Evolutionary conservation across 1,140 invertebrate species (phyloP), one percentile per base, ranked within the genome.

Genomic region (Anastatus disparis): DNA sequence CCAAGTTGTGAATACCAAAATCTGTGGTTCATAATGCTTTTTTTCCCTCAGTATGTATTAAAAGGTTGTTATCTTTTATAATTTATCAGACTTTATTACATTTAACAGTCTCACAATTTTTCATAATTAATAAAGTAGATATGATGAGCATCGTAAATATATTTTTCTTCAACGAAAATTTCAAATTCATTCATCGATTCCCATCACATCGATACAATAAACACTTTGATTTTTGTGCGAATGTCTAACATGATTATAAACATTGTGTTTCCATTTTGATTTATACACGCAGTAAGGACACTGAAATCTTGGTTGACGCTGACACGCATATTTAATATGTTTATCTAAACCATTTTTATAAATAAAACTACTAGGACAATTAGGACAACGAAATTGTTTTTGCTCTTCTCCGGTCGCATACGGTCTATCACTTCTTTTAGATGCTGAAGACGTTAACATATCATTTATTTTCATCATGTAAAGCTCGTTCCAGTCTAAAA

Each of bases 281-380:
- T 17, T 35, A 8, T 69, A 61, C 2, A 13, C 10, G 10, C 66
- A 69, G 24, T 69, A 62, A 3, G 55, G 55, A 53, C 66, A 69
- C 3, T 40, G 6, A 20, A 44, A 69, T 53, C 56, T 38, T 1
- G 66, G 66, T 17, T 22, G 7, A n/a, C 52, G 56, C 0, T 40
- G 22, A 10, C 66, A 69, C 0, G 26, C 65, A 27, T 67, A 59
- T 12, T 69, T 69, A 1, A 46, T 8, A 17, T 56, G 50, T 10
- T 66, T 31, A n/a, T 56, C 26, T 9, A 66, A 38, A 6, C 44
- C 61, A 4, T 46, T 26, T 20, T 63, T 46, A 29, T 50, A 63
- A 0, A 46, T 22, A n/a, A 63, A 63, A 1, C 1, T 50, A 26
- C 61, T 63, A 1, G 61, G 44, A 24, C 46, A 63, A 15, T 52